These are phyloP conservation scores for Alentia gelatinosa DNA, from an alignment of 2,888 invertebrate genomes.

Conservation along the genomic window DNA sequence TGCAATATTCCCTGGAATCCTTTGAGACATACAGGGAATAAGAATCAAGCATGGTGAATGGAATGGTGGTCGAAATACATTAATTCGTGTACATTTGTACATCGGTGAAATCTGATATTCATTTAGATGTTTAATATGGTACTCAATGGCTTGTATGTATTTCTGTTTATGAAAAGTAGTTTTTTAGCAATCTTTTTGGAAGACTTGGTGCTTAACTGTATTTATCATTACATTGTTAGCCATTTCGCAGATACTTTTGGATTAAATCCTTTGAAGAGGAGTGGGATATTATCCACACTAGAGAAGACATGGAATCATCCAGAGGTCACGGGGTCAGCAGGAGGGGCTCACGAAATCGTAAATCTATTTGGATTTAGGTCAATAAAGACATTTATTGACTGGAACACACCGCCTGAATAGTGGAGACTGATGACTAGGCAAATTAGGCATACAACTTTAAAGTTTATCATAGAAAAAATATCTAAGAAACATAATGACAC, in stretches of 20 bases:
- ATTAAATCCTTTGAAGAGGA: no score
- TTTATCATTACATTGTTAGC: no score
- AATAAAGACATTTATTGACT: constrained; percentile 40
- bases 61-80: not conserved
- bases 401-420: not conserved
- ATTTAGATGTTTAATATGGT: no score
- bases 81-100: not conserved
- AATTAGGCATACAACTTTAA: not conserved
- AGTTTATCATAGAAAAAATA: not conserved
- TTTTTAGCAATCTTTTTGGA: no score
- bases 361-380: constrained; percentile 38
- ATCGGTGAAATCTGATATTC: no score
- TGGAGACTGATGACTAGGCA: not conserved
- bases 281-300: not conserved
- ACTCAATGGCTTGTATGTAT: no score
- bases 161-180: no score
- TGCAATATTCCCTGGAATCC: no score
- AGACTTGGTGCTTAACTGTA: no score
- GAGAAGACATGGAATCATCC: not conserved
- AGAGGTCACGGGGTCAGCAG: constrained; percentile 9
- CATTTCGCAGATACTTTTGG: no score
- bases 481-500: no score
- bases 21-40: no score
- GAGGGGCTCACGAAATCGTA: not conserved
- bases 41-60: not conserved